Conservation (phyloP, 2,113 vertebrate genomes). For the Plectropomus leopardus region DNA sequence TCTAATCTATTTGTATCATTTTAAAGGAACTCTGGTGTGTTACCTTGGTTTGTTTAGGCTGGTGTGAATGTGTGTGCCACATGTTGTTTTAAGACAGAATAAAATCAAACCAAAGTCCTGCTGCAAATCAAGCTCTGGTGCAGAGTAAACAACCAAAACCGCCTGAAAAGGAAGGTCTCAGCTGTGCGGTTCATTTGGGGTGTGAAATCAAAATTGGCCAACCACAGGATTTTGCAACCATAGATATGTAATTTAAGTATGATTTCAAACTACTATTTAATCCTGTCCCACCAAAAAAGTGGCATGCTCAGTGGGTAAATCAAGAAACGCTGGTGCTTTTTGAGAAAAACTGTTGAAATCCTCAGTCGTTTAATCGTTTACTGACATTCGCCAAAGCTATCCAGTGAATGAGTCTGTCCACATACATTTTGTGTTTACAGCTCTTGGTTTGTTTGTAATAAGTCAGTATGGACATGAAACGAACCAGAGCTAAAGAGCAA, state of each 20-base stretch:
- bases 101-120: constrained; percentile 13
- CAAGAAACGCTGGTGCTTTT: background rate
- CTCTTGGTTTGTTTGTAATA: background rate
- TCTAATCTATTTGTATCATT: background rate
- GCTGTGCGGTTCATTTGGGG: background rate
- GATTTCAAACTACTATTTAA: background rate
- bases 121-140: background rate
- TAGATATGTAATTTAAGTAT: background rate
- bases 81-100: background rate
- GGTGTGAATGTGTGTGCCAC: background rate
- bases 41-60: background rate
- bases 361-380: background rate
- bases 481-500: too few species aligned
- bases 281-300: background rate
- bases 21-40: background rate
- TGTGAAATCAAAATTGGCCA: constrained; percentile 12
- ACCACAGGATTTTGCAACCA: background rate
- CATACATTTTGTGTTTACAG: background rate
- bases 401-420: background rate
- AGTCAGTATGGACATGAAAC: too few species aligned
- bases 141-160: constrained; percentile 5
- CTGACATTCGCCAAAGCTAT: background rate
- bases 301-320: background rate
- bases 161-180: background rate
- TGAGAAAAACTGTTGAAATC: background rate